Percentiles rank a stretch among this genome's conserved stretches.
These are phyloP conservation scores for Sebastes kiyomatsui DNA, from an alignment of 2,797 vertebrate genomes.

Conservation along the genomic window DNA sequence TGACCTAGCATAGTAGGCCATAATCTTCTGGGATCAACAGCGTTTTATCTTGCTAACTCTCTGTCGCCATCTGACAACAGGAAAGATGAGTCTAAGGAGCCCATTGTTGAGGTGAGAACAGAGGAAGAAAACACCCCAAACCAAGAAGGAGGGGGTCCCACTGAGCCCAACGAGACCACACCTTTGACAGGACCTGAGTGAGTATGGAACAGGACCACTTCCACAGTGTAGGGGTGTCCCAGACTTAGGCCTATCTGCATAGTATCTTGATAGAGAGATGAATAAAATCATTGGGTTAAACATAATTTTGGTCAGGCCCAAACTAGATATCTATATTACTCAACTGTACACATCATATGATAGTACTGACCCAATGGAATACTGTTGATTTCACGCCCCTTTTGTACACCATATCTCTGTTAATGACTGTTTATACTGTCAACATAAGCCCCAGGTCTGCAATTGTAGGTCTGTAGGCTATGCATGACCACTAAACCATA, in stretches of 20 bases:
- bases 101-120: constrained; percentile 96
- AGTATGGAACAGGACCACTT: constrained; percentile 51
- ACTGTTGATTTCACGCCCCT: not conserved
- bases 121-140: constrained; percentile 94
- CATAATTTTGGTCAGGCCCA: not conserved
- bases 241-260: not conserved
- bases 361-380: not conserved
- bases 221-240: not conserved
- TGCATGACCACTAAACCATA: not conserved
- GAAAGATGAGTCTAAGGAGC: constrained; percentile 98
- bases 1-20: not conserved
- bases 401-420: not conserved
- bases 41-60: not conserved
- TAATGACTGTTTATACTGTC: not conserved
- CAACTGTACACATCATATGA: not conserved
- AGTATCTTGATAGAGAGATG: no score
- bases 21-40: not conserved
- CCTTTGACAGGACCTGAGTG: constrained; percentile 97
- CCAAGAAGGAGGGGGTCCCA: constrained; percentile 90
- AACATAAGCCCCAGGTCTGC: not conserved
- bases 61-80: constrained; percentile 72
- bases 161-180: constrained; percentile 97
- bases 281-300: not conserved
- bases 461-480: not conserved
- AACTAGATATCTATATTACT: not conserved